phyloP scores from a whole-genome alignment of 2,888 invertebrate species.

The Aproaerema taeniolella region DNA sequence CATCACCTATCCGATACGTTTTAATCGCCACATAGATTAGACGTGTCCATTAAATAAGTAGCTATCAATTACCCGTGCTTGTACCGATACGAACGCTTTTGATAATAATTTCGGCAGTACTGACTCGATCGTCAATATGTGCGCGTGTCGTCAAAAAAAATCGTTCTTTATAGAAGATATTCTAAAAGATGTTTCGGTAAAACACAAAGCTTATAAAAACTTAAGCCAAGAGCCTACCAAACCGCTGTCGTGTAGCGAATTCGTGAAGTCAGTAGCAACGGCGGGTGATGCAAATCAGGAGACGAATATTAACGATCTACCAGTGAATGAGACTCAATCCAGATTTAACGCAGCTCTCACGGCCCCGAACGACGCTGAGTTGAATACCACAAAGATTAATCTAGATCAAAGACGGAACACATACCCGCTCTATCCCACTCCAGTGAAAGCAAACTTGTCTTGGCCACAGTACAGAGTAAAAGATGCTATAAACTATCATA shows the following conservation, averaged over 20 bases:
- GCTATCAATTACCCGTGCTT: constrained; percentile 66
- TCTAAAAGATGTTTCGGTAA: constrained; percentile 38
- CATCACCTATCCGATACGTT: constrained; percentile 20
- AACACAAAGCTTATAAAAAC: constrained; percentile 44
- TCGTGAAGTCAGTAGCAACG: neutral
- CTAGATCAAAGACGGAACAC: constrained; percentile 54
- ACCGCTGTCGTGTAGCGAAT: constrained; percentile 35
- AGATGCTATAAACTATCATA: constrained; percentile 29
- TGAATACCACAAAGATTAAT: constrained; percentile 32
- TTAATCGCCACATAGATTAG: constrained; percentile 52
- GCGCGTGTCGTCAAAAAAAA: constrained; percentile 59
- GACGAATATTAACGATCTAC: constrained; percentile 5
- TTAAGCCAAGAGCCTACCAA: constrained; percentile 43
- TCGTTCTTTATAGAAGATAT: constrained; percentile 67
- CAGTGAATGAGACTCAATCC: constrained; percentile 24
- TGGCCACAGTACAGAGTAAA: constrained; percentile 51
- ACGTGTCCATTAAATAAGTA: constrained; percentile 67
- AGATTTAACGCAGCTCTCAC: constrained; percentile 35
- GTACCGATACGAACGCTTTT: constrained; percentile 41
- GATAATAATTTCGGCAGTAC: constrained; percentile 65
- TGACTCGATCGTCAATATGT: constrained; percentile 50
- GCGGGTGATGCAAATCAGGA: neutral
- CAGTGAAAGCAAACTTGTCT: constrained; percentile 45
- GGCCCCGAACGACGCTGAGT: constrained; percentile 42
- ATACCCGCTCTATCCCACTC: constrained; percentile 55